phyloP scores from a whole-genome alignment of 92 coral and sea anemone genomes.

The Epizoanthus stellaris region DNA sequence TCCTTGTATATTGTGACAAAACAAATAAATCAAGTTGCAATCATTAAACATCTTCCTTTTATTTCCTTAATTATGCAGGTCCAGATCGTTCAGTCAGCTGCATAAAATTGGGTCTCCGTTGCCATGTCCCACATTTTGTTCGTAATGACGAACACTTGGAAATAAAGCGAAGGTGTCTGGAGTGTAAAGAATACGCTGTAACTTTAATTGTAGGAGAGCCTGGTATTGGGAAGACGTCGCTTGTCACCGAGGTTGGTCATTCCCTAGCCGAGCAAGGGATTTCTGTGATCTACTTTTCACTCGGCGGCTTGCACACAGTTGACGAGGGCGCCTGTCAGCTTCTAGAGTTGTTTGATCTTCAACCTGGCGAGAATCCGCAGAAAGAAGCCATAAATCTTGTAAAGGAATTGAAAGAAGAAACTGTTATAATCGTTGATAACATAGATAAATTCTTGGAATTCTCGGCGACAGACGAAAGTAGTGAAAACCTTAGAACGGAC shows the following conservation, averaged over 20 bases:
- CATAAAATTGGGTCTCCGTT: background rate
- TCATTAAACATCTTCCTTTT: too few relatives aligned
- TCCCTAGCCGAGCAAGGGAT: conserved; percentile 7
- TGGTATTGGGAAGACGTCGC: conserved; percentile 11
- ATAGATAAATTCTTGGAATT: conserved; percentile 11
- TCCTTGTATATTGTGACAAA: too few relatives aligned
- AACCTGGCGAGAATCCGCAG: conserved; percentile 23
- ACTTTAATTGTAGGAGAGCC: background rate
- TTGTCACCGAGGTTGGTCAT: conserved; percentile 5
- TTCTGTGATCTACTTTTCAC: background rate
- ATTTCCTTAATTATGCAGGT: background rate
- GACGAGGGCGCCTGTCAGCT: conserved; percentile 13
- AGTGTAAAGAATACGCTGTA: background rate
- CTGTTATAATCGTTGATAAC: conserved; percentile 22
- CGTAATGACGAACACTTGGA: conserved; percentile 4
- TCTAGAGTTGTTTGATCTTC: conserved; percentile 14
- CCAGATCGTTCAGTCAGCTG: background rate
- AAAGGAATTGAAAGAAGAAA: conserved; percentile 8
- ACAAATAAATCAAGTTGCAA: too few relatives aligned
- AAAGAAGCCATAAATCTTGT: conserved; percentile 3
- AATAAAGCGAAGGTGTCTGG: background rate
- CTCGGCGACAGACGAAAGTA: background rate
- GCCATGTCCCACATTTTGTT: background rate
- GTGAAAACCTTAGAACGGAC: too few relatives aligned
- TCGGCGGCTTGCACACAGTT: conserved; percentile 5